Conservation (phyloP, 1,140 invertebrate genomes). For the Cherax quadricarinatus region DNA sequence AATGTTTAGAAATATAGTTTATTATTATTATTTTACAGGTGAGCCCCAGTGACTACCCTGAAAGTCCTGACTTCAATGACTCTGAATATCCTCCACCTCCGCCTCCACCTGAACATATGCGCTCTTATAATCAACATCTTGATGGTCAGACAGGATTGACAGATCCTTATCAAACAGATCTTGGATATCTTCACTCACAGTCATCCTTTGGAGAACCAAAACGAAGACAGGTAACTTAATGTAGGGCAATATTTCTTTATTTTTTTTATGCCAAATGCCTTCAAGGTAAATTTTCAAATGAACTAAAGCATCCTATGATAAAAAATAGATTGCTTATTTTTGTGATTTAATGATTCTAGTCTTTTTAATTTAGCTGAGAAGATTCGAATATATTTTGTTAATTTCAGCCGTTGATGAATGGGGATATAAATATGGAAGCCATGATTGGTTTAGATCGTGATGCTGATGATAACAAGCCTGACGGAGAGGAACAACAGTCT, state of each 20-base stretch:
- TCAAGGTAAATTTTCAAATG: no score
- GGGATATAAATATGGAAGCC: constrained; percentile 37
- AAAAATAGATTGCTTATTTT: no score
- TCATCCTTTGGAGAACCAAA: constrained; percentile 51
- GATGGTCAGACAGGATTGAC: constrained; percentile 15
- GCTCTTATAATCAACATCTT: constrained; percentile 48
- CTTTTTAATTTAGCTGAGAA: no score
- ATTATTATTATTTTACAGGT: constrained; percentile 35
- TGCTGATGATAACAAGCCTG: constrained; percentile 68
- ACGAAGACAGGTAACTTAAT: constrained; percentile 39
- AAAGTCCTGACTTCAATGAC: constrained; percentile 55
- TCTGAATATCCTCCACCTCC: constrained; percentile 65
- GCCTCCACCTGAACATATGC: constrained; percentile 65
- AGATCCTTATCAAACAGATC: constrained; percentile 31
- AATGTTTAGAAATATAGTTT: background rate
- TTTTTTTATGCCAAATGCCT: no score
- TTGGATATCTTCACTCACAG: constrained; percentile 29
- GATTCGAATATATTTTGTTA: no score
- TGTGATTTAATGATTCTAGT: no score
- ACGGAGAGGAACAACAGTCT: constrained; percentile 70
- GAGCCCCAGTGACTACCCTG: constrained; percentile 55
- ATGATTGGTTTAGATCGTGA: constrained; percentile 60
- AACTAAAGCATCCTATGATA: no score
- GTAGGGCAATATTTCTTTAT: background rate
- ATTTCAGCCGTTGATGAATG: constrained; percentile 49